A percentile compares a stretch with the other conserved stretches of the same genome.
Conservation (phyloP, 2,113 vertebrate species). For the Drymodes brunneopygia region DNA sequence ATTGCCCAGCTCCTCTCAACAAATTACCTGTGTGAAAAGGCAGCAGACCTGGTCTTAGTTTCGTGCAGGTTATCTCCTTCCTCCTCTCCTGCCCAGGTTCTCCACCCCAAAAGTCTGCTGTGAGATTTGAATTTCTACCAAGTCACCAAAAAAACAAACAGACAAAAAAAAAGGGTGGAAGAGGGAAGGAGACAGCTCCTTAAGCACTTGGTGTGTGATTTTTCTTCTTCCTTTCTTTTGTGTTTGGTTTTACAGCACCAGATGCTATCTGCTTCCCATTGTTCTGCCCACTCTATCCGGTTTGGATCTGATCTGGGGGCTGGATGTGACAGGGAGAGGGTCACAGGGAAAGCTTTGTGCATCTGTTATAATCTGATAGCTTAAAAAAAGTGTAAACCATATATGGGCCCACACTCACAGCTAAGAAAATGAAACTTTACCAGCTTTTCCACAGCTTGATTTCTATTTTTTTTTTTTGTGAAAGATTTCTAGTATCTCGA, state of each 20-base stretch:
- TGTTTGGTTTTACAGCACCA: not conserved
- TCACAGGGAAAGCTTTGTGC: not conserved
- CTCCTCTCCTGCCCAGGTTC: not conserved
- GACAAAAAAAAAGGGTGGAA: not conserved
- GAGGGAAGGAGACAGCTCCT: not conserved
- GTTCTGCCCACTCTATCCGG: not conserved
- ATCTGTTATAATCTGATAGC: not conserved
- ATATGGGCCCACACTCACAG: accelerated
- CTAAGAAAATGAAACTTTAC: not conserved
- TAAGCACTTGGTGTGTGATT: not conserved
- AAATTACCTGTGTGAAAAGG: not conserved
- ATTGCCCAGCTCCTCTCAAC: not conserved
- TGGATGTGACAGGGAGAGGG: not conserved
- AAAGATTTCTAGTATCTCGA: not conserved
- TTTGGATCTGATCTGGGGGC: not conserved
- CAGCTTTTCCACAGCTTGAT: not conserved
- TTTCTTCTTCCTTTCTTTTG: not conserved
- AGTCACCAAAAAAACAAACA: not conserved
- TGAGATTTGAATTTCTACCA: not conserved
- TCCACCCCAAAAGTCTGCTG: not conserved
- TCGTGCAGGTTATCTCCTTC: not conserved
- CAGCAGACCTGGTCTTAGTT: not conserved
- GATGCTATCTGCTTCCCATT: constrained; percentile 4
- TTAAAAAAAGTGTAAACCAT: not conserved
- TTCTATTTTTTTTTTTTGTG: not conserved